Evolutionary conservation across 2,797 vertebrate species (phyloP), one percentile per base, ranked within the genome.

Genomic region (Onychomys leucogaster): DNA sequence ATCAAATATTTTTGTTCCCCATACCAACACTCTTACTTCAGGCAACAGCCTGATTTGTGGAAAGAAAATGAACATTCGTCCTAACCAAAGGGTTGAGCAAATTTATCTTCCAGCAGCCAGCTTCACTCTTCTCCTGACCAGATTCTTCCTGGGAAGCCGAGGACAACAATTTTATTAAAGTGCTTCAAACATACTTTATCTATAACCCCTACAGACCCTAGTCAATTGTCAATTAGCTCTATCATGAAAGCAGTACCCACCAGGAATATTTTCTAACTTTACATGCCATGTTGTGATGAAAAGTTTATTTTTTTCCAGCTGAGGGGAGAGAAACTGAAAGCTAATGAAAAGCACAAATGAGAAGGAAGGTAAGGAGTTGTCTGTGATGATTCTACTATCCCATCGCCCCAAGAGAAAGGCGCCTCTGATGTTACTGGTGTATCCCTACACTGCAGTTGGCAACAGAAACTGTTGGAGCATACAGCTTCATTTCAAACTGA

Each of bases 271-370:
- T 97, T 6, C 6, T 43, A 91, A 63, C 32, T 76, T 63, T 57
- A 63, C 0, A 6, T 55, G 71, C 16, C 77, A 82, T 23, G 46
- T 65, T 57, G 29, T 46, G 84, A 95, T 65, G 57, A 92, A 96
- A 95, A 10, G 0, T n/a, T 84, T 34, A 77, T 94, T 90, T 61
- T 59, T 94, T 63, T 84, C n/a, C 88, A 77, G 91, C 29, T 63
- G 83, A 88, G 88, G 32, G 34, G 34, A 96, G 84, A 32, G 95
- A 97, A 98, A 96, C 0, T 77, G 80, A 94, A 23, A 17, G 49
- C 67, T 92, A 92, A 94, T 81, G 67, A 85, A 59, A 69, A 90
- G 0, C 59, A 61, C 41, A 80, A 77, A 77, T 27, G 2, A 1
- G 23, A 6, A 84, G 13, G 17, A 65, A 82, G 83, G 87, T n/a